Percentiles rank a stretch among this genome's conserved stretches.
Conservation (phyloP, 2,113 vertebrate species). For the Phyllostomus discolor region DNA sequence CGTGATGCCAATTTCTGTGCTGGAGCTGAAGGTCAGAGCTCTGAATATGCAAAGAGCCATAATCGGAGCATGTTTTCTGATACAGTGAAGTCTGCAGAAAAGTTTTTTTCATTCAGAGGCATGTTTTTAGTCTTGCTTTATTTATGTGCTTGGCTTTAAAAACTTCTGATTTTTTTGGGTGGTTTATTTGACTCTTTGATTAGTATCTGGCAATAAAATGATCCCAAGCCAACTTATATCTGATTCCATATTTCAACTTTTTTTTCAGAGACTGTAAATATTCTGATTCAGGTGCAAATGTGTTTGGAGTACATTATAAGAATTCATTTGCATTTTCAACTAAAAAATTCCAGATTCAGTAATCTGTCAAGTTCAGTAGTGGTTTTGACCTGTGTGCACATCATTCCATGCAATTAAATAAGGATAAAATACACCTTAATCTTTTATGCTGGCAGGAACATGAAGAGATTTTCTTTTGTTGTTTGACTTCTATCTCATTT, state of each 20-base stretch:
- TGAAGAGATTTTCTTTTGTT: background rate
- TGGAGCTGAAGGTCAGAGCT: background rate
- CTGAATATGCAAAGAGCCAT: background rate
- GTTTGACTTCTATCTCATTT: background rate
- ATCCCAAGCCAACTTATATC: background rate
- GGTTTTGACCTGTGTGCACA: background rate
- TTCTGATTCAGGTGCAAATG: slow-evolving; percentile 25
- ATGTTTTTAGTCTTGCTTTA: background rate
- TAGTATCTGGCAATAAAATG: background rate
- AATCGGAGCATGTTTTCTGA: background rate
- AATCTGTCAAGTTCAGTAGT: background rate
- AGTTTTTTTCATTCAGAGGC: background rate
- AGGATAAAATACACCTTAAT: background rate
- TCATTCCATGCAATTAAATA: background rate
- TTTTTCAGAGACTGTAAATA: slow-evolving; percentile 1
- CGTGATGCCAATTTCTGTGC: background rate
- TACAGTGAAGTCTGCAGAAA: background rate
- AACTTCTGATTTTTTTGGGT: background rate
- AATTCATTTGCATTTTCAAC: slow-evolving; percentile 26
- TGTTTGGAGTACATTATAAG: background rate
- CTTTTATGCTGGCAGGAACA: background rate
- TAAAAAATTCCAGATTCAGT: background rate
- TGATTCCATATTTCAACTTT: background rate
- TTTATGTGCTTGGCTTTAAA: background rate
- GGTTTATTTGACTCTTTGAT: background rate